phyloP scores from a whole-genome alignment of 2,888 invertebrate genomes.

The Pardosa pseudoannulata region DNA sequence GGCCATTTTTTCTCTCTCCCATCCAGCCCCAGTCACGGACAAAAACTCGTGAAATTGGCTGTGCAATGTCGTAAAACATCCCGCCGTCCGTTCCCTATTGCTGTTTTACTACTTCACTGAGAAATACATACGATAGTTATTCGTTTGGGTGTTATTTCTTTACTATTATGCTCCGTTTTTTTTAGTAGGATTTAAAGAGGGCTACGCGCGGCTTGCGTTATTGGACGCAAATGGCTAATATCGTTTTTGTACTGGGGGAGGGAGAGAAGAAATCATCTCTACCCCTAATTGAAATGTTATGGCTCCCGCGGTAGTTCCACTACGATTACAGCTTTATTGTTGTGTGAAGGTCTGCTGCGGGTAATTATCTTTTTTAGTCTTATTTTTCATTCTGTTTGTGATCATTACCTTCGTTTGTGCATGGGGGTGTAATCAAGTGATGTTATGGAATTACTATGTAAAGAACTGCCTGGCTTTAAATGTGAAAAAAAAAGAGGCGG shows the following conservation, averaged over 20 bases:
- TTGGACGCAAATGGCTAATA: conserved; percentile 53
- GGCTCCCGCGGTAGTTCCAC: conserved; percentile 28
- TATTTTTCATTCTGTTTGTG: background rate
- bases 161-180: conserved; percentile 50
- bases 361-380: background rate
- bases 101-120: conserved; percentile 63
- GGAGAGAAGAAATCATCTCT: conserved; percentile 18
- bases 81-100: conserved; percentile 46
- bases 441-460: no score
- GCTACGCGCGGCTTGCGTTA: conserved; percentile 30
- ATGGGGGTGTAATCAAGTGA: no score
- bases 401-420: background rate
- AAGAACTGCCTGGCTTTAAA: no score
- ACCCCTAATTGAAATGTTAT: conserved; percentile 63
- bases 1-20: conserved; percentile 13
- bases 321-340: conserved; percentile 38
- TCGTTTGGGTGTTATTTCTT: conserved; percentile 54
- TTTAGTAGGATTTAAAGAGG: conserved; percentile 55
- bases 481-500: no score
- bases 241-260: conserved; percentile 25
- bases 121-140: conserved; percentile 54
- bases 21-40: conserved; percentile 23
- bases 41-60: conserved; percentile 58
- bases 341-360: background rate
- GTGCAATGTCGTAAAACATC: conserved; percentile 60